Evolutionary conservation across 2,113 vertebrate species (phyloP).

Genomic region (Lepisosteus osseus): DNA sequence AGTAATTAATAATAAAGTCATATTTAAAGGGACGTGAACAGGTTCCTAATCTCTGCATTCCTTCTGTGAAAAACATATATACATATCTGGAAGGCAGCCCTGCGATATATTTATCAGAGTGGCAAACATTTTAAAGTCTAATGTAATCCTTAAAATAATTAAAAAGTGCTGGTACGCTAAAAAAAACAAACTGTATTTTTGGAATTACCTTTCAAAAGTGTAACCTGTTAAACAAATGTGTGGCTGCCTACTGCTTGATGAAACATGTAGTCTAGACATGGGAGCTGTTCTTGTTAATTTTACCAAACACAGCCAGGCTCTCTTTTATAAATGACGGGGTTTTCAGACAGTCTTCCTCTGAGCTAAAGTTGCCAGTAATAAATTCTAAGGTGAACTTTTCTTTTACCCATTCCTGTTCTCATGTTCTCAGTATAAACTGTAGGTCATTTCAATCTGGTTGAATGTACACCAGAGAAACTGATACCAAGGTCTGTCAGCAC

Average conservation of each 20-base stretch:
- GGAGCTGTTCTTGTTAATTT: conserved; percentile 23
- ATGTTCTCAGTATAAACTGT: conserved; percentile 18
- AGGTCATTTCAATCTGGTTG: background rate
- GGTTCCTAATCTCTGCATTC: too few relatives aligned
- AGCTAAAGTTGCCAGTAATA: conserved; percentile 15
- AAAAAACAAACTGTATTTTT: background rate
- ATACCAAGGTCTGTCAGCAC: background rate
- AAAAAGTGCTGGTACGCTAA: too few relatives aligned
- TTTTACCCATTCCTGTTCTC: background rate
- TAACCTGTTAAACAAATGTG: conserved; percentile 17
- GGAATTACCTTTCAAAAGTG: conserved; percentile 16
- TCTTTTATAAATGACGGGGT: conserved; percentile 14
- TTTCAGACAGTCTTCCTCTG: conserved; percentile 25
- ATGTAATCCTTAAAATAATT: conserved; percentile 10
- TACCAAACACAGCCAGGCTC: conserved; percentile 29
- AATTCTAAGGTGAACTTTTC: conserved; percentile 30
- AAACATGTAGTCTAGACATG: conserved; percentile 34
- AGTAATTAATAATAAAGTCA: too few relatives aligned
- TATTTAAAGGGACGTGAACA: too few relatives aligned
- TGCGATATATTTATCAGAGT: conserved; percentile 16
- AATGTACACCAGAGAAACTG: background rate
- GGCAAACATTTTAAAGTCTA: conserved; percentile 15
- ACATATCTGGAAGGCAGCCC: background rate
- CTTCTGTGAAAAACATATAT: too few relatives aligned
- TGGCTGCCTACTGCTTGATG: conserved; percentile 7